Base-by-base conservation (phyloP, 2,888 invertebrate genomes). In the Boloria euphrosyne region DNA sequence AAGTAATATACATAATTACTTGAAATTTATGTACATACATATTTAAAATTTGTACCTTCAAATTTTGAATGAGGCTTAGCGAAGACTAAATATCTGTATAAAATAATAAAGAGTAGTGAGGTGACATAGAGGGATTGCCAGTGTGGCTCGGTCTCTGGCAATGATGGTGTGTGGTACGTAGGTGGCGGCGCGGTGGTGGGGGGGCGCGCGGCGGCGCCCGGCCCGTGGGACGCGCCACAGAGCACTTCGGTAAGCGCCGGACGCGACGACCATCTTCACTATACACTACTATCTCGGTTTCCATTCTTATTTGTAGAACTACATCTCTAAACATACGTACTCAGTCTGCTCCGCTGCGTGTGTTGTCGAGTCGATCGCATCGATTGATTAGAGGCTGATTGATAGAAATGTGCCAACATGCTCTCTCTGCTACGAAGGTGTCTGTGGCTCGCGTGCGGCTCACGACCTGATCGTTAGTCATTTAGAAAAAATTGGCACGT, bases 261-360 rank as follows among this genome's bases (percentile, higher is more conserved):
- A 80, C 84, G 83, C 83, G 86, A 81, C 79, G 77, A 83, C 82
- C 86, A 86, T 86, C 77, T 80, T 80, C 86, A 87, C 72, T 74
- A 54, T 84, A 83, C 86, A 85, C 85, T 81, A 80, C 81, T 79
- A 75, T 87, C 83, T 87, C 85, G 87, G 85, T 88, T 90, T 85
- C 82, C 86, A 89, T 89, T 89, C 84, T 84, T 90, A 38, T 78
- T 85, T 82, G 89, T 91, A 91, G 90, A 87, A 77, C 79, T 85
- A 84, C 81, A 81, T 88, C 80, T 80, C 54, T 84, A 80, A 85
- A 82, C 83, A 87, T 85, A 80, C 89, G 89, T 87, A 86, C 80
- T 87, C 81, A 86, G 84, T 90, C 89, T 91, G 87, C 87, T 89
- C 90, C 86, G 89, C 90, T 91, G 91, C 90, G 91, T 91, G 88